Evolutionary conservation across 1,140 invertebrate species (phyloP), one percentile per base, ranked within the genome.

Genomic region (Brachionus plicatilis): DNA sequence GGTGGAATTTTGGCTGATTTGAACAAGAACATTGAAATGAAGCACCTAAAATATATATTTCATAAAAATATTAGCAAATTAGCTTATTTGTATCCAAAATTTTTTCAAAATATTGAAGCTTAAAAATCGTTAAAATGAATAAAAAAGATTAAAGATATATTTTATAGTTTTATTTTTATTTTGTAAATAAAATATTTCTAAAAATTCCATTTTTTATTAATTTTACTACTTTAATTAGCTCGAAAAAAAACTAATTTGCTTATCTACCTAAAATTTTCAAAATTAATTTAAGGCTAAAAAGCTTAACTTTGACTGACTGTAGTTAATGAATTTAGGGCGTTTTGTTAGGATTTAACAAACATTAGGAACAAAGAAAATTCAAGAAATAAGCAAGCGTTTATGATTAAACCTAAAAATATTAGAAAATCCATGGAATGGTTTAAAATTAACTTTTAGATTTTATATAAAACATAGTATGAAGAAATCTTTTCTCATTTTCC

Each of bases 21-120:
- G 9, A 82, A 47, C 27, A 82, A 76, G 53, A 82, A 68, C 20
- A 60, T 82, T 27, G 79, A 82, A 47, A 41, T 82, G 53, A 68
- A 82, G 20, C 53, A 82, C 20, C 14, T 82, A 9, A 60, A 47
- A 43, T 82, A 82, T 37, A 65, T 82, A 29, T 82, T 82, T 65
- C 53, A 82, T 43, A 82, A 82, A 29, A 82, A 82, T 47, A 82
- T 82, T 37, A 41, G 53, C 14, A 82, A 60, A 65, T 65, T 82
- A 47, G 50, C 53, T n/a, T 68, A 60, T 65, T 12, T 82, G 7
- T 82, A 82, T 68, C 43, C 79, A 43, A 82, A 82, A 82, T 82
- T 82, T 82, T 82, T 82, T 29, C 53, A 76, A 76, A 50, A 50
- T 27, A 76, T 72, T 43, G 68, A 72, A 41, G 33, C 37, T 43